Percentiles rank a stretch among this genome's conserved stretches.
Evolutionary conservation across 2,113 vertebrate species (phyloP).

Genomic region (Fregata magnificens): DNA sequence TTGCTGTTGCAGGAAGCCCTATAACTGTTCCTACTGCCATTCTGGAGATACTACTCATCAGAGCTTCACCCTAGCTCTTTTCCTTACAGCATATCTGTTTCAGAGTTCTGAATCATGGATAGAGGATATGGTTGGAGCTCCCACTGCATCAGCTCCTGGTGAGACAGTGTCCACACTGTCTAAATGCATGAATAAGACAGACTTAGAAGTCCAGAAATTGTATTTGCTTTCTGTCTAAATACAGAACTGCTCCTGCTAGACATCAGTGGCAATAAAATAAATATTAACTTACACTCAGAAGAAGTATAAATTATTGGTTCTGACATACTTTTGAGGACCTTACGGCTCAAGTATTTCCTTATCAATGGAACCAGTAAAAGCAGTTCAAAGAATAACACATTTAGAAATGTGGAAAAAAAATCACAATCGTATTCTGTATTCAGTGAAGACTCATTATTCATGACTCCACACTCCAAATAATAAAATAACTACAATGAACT

Average conservation of each 20-base stretch:
- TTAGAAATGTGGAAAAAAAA: neutral
- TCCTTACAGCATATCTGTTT: neutral
- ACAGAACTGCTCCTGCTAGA: neutral
- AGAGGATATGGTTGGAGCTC: neutral
- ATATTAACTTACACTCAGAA: neutral
- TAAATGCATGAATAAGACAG: neutral
- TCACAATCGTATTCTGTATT: neutral
- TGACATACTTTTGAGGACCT: neutral
- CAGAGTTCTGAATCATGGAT: neutral
- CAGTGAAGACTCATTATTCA: neutral
- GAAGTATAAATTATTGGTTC: neutral
- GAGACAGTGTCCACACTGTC: neutral
- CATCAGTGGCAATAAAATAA: neutral
- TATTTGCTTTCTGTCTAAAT: neutral
- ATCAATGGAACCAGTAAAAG: neutral
- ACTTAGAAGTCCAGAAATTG: neutral
- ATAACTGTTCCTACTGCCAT: neutral
- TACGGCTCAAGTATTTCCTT: neutral
- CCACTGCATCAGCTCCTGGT: neutral
- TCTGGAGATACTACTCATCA: neutral
- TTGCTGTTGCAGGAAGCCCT: neutral
- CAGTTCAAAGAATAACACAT: neutral
- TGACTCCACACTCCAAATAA: neutral
- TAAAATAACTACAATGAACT: neutral
- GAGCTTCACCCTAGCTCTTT: neutral